Conservation (phyloP, 35 echinoderm and acorn worm genomes). For the Nesometra sesokonis region DNA sequence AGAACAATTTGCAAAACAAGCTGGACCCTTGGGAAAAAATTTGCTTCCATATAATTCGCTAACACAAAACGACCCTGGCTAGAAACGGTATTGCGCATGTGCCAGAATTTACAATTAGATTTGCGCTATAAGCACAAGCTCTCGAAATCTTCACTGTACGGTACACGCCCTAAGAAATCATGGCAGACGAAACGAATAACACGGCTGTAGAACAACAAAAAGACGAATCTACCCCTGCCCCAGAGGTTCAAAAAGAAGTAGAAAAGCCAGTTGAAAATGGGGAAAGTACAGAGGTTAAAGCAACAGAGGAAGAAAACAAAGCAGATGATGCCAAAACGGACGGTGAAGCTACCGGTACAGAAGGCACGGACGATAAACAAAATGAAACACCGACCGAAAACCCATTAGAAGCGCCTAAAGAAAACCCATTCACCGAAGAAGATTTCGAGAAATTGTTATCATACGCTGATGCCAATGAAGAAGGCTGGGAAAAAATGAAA, state of each 20-base stretch:
- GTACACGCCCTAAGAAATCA: background rate
- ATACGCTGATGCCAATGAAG: background rate
- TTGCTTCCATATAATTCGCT: no score
- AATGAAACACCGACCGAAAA: background rate
- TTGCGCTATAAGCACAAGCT: background rate
- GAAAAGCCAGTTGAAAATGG: background rate
- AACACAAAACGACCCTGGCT: background rate
- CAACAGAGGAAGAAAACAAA: background rate
- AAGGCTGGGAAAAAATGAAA: background rate
- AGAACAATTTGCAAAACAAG: background rate
- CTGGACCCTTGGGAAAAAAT: background rate
- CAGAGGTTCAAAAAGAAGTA: background rate
- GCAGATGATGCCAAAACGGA: background rate
- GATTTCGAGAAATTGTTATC: background rate
- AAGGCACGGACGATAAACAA: background rate
- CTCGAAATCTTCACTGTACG: background rate
- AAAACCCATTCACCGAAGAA: background rate
- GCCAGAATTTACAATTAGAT: background rate
- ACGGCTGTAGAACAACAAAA: background rate
- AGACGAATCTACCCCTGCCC: background rate
- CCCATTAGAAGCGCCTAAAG: background rate
- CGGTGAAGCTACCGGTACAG: background rate
- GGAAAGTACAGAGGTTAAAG: background rate
- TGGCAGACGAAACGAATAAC: background rate
- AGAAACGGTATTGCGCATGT: background rate